Evolutionary conservation across 2,797 vertebrate species (phyloP).

Genomic region (Takifugu ocellatus): DNA sequence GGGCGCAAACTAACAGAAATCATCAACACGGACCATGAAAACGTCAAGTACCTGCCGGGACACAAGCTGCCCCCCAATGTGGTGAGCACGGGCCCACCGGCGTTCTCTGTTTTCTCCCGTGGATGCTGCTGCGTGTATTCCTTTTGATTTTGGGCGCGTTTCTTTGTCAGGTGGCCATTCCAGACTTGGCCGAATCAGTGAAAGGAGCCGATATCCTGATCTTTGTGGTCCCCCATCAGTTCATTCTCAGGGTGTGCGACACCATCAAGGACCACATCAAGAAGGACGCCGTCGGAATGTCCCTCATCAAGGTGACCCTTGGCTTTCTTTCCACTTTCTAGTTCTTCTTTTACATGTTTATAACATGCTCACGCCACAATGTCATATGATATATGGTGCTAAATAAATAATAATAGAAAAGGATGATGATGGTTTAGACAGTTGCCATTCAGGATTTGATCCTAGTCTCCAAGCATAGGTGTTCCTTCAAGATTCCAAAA

Average conservation of each 20-base stretch:
- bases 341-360: no score
- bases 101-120: background rate
- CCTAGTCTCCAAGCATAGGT: no score
- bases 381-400: no score
- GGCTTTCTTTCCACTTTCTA: no score
- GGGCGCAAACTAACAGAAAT: conserved; percentile 89
- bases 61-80: conserved; percentile 93
- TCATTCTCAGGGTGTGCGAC: conserved; percentile 85
- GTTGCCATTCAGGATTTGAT: no score
- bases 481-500: no score
- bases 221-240: conserved; percentile 97
- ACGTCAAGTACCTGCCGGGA: conserved; percentile 93
- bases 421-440: no score
- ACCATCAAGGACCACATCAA: conserved; percentile 91
- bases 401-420: no score
- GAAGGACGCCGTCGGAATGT: conserved; percentile 84
- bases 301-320: conserved; percentile 89
- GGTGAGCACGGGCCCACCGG: conserved; percentile 65
- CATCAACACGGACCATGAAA: conserved; percentile 94
- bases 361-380: no score
- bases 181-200: conserved; percentile 86
- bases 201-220: conserved; percentile 87
- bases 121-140: background rate
- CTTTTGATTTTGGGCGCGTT: background rate
- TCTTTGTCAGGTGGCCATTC: conserved; percentile 82